phyloP scores from a whole-genome alignment of 1,140 invertebrate genomes.

The Drosophila varians region DNA sequence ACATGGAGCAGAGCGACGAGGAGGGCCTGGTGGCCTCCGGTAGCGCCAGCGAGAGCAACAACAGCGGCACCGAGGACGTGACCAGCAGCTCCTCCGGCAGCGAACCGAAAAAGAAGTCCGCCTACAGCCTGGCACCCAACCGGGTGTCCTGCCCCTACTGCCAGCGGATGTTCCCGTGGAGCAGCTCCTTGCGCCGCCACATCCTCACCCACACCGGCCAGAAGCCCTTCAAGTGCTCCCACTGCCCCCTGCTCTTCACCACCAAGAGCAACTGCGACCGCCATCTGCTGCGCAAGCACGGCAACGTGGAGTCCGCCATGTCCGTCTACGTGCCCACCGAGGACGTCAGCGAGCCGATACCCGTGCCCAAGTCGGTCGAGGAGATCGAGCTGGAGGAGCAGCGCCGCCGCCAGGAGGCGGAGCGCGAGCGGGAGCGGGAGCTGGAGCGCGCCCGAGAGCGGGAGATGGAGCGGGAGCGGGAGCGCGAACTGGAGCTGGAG shows the following conservation, averaged over 20 bases:
- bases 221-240: conserved; percentile 97
- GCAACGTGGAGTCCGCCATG: conserved; percentile 84
- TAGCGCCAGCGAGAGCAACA: conserved; percentile 90
- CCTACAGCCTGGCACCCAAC: conserved; percentile 97
- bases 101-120: conserved; percentile 91
- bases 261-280: conserved; percentile 99
- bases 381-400: conserved; percentile 78
- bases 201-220: conserved; percentile 97
- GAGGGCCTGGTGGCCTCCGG: conserved; percentile 89
- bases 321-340: conserved; percentile 82
- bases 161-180: conserved; percentile 97
- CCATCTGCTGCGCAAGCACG: conserved; percentile 95
- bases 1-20: conserved; percentile 87
- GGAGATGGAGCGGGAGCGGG: conserved; percentile 34
- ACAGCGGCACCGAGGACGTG: conserved; percentile 90
- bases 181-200: conserved; percentile 95
- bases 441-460: conserved; percentile 22
- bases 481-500: conserved; percentile 45
- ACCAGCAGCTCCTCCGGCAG: conserved; percentile 80
- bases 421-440: conserved; percentile 41
- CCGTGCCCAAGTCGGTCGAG: conserved; percentile 80
- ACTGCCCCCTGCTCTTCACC: conserved; percentile 96
- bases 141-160: conserved; percentile 96
- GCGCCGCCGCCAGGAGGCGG: conserved; percentile 61
- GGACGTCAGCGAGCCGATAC: conserved; percentile 80